These are phyloP conservation scores for Bathynomus jamesi DNA, from an alignment of 1,140 invertebrate genomes.

Conservation along the genomic window DNA sequence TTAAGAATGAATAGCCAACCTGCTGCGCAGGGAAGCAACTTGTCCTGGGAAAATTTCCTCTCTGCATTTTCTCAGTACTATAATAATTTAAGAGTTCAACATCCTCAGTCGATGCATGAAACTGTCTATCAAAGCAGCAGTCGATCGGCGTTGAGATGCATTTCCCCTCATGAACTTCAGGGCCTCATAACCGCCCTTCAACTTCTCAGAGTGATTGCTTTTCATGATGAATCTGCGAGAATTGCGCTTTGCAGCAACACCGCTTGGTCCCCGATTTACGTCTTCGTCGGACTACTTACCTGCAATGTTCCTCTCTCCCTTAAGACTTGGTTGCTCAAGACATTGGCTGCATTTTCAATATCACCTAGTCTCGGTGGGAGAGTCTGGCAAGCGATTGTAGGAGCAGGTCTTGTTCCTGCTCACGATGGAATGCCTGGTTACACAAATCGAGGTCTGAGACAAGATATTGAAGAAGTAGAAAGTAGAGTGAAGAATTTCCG, in stretches of 20 bases:
- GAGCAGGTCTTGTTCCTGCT: conserved; percentile 69
- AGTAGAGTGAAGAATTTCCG: conserved; percentile 78
- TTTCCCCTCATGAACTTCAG: conserved; percentile 76
- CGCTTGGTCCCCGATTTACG: conserved; percentile 69
- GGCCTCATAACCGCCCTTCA: conserved; percentile 71
- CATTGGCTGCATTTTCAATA: conserved; percentile 63
- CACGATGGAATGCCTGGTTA: conserved; percentile 33
- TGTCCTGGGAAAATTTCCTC: conserved; percentile 87
- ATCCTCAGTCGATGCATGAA: conserved; percentile 50
- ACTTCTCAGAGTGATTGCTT: conserved; percentile 66
- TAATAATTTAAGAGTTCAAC: conserved; percentile 56
- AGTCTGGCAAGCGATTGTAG: conserved; percentile 74
- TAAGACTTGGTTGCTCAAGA: conserved; percentile 60
- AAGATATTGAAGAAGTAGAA: conserved; percentile 68
- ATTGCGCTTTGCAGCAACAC: conserved; percentile 59
- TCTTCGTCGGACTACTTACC: conserved; percentile 70
- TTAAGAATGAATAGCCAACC: conserved; percentile 61
- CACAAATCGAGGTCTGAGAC: conserved; percentile 40
- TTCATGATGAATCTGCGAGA: conserved; percentile 41
- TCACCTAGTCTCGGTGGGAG: conserved; percentile 66
- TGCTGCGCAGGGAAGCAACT: conserved; percentile 42
- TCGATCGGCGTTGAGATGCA: conserved; percentile 52
- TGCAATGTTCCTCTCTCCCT: conserved; percentile 75
- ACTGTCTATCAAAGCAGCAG: conserved; percentile 51
- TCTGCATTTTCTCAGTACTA: conserved; percentile 66